Evolutionary conservation across 2,113 vertebrate species (phyloP), one percentile per base, ranked within the genome.

Genomic region (Stigmatopora argus): DNA sequence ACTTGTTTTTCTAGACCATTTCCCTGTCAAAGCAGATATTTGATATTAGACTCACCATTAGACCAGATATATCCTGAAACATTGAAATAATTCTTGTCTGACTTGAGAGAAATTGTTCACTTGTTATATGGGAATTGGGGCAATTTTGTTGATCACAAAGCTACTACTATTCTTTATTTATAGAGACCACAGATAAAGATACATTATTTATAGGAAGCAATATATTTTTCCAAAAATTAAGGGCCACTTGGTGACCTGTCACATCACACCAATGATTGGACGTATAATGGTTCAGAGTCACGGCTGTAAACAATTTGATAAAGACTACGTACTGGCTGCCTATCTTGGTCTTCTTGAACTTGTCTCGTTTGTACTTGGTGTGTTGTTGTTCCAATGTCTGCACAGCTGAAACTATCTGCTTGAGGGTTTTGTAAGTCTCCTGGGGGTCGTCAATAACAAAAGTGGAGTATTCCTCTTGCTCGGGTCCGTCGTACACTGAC

Each of bases 341-440:
- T 2, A 98, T 97, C 84, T 94, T 95, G 58, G 96, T 97, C 87
- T 96, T 99, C 89, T 93, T 94, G 89, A 98, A 98, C 88, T 98
- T 96, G 88, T 99, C 95, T 18, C 93, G 92, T 74, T 91, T 94
- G 87, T 98, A 96, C 52, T 98, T 95, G 67, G 93, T 93, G 0
- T 99, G 97, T 74, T 98, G 95, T 77, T 93, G 92, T 78, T 98
- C 95, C 85, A 99, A 81, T 23, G 88, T 90, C 78, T 90, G 92
- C n/a, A 99, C 95, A 3, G 90, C 89, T 0, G 92, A 90, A 48
- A 97, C 89, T 52, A 96, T 90, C 68, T 90, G 90, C 79, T 90
- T 95, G 86, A 98, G 91, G 26, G 93, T 96, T 89, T 98, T 98
- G 75, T 98, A 99, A 0, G 96, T 98, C 88, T 97, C 94, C 88